Base-by-base conservation (phyloP, 2,797 vertebrate genomes). In the Chrysocyon brachyurus region DNA sequence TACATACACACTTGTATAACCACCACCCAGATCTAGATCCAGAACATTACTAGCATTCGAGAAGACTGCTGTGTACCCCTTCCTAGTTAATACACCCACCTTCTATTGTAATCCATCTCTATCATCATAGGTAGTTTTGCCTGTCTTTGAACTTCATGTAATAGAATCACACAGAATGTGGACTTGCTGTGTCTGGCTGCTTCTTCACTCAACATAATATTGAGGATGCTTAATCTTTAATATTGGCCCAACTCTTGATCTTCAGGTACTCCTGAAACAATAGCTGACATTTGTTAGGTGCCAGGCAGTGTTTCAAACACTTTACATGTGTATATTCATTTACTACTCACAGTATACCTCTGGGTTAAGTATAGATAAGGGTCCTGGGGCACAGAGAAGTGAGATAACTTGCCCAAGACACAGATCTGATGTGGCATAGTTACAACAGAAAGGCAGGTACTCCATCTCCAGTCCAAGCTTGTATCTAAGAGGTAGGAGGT, bases 61-160 rank as follows among this genome's bases (percentile, higher is more conserved):
- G 12, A 87, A 68, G 52, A 75, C 5, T 10, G 46, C 83, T 11
- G 17, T 11, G 12, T 33, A 31, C 72, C 15, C 56, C 63, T 79
- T 82, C 22, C 33, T 40, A 75, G 57, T 68, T 57, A 64, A 17
- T 19, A 36, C 4, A 3, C 16, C 66, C 28, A 72, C 54, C 59
- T 12, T 49, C 28, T 56, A 5, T 59, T 31, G 59, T 90, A 10
- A 75, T 21, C 88, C 46, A 64, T 3, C 10, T 85, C 73, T 86
- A 14, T 64, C 64, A 57, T 73, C 91, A 66, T 28, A 63, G 54
- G 12, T 78, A 46, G 24, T 68, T 77, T 72, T 73, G 31, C 49
- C 33, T 96, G 59, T 73, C 61, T 28, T 57, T 81, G 63, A 95
- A 93, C 31, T 94, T 88, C 52, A 79, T 31, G 1, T 63, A 28